Conservation (phyloP, 2,797 vertebrate species). For the Oreonectes daqikongensis region DNA sequence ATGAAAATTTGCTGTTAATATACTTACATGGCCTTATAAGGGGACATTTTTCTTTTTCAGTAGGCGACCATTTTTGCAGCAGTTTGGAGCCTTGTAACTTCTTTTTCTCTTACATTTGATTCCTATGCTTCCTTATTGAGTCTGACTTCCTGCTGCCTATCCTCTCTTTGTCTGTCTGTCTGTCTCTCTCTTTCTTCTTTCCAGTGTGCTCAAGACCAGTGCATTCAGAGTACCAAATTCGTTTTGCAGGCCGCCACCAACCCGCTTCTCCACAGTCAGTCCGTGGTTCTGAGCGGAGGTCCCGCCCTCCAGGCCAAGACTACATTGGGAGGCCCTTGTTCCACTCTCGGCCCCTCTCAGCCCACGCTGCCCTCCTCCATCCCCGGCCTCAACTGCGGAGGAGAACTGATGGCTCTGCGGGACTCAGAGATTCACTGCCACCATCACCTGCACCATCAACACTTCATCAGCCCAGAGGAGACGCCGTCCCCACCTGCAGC, state of each 20-base stretch:
- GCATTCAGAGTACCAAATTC: conserved; percentile 97
- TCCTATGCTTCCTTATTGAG: conserved; percentile 55
- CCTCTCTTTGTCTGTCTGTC: conserved; percentile 1
- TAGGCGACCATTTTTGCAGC: background rate
- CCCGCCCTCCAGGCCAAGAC: conserved; percentile 82
- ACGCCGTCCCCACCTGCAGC: conserved; percentile 78
- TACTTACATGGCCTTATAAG: too few relatives aligned
- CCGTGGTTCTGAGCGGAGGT: conserved; percentile 80
- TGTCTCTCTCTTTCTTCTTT: conserved; percentile 45
- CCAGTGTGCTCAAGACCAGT: conserved; percentile 95
- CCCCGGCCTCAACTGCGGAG: conserved; percentile 76
- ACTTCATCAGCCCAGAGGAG: conserved; percentile 87
- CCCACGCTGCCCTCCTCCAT: conserved; percentile 80
- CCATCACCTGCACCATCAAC: conserved; percentile 76
- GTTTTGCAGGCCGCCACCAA: conserved; percentile 92
- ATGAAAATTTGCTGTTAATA: too few relatives aligned
- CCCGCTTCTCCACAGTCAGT: conserved; percentile 86
- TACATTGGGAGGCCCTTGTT: conserved; percentile 81
- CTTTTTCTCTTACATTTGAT: conserved; percentile 20
- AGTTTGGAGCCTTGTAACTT: conserved; percentile 23
- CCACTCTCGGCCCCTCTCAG: conserved; percentile 81
- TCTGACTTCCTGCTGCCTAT: conserved; percentile 49
- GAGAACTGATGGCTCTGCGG: conserved; percentile 67
- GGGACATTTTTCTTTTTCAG: too few relatives aligned
- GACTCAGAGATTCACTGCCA: conserved; percentile 80